These are phyloP conservation scores for Hippocampus mohnikei DNA, from an alignment of 2,113 vertebrate genomes.

Conservation along the genomic window DNA sequence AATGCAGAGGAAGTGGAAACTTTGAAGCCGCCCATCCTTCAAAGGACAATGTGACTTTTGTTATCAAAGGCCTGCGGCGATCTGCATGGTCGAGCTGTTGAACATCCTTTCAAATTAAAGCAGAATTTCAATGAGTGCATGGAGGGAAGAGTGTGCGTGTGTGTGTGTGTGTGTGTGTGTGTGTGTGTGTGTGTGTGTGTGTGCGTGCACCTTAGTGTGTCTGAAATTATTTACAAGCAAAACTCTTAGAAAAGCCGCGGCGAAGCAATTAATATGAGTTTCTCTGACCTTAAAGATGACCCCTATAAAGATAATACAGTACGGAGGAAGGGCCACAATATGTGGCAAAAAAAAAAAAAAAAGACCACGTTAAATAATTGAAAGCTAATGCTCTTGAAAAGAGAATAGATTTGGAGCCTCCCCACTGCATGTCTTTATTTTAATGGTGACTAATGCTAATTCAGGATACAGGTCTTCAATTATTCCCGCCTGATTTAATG, in stretches of 20 bases:
- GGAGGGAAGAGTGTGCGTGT: slow-evolving; percentile 34
- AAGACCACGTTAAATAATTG: too few species aligned
- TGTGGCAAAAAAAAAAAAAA: background rate
- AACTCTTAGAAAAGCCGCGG: slow-evolving; percentile 3
- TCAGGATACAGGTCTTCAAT: too few species aligned
- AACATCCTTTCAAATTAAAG: slow-evolving; percentile 59
- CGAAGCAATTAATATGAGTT: slow-evolving; percentile 47
- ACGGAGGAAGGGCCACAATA: too few species aligned
- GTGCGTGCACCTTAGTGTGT: background rate
- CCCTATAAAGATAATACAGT: slow-evolving; percentile 29
- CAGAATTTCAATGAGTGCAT: slow-evolving; percentile 51
- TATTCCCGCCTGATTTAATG: too few species aligned
- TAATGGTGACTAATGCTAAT: too few species aligned
- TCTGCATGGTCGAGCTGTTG: slow-evolving; percentile 53
- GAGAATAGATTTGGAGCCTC: too few species aligned
- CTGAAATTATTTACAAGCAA: slow-evolving; percentile 2
- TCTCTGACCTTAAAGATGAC: slow-evolving; percentile 51
- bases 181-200: background rate
- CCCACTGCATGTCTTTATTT: too few species aligned
- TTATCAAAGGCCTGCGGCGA: slow-evolving; percentile 34
- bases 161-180: slow-evolving; percentile 10
- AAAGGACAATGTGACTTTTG: slow-evolving; percentile 62
- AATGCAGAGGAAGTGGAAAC: slow-evolving; percentile 7
- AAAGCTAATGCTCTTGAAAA: too few species aligned
- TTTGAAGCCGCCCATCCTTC: slow-evolving; percentile 40